phyloP scores from a whole-genome alignment of 35 echinoderm and acorn worm species.

The Ophiothrix spiculata region DNA sequence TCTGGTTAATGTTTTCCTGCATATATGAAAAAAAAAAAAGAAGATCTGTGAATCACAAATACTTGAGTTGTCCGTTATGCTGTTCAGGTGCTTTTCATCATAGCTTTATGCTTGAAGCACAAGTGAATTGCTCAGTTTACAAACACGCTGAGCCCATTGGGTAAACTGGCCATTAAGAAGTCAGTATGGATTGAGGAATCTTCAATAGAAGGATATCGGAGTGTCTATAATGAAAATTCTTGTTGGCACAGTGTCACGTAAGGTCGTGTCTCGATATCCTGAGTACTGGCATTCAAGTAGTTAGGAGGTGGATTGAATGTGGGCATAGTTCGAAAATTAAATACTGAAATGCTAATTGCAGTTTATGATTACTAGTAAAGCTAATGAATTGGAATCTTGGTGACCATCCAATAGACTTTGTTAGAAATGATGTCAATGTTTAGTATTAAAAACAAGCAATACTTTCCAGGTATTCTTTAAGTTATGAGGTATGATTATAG shows the following conservation, averaged over 20 bases:
- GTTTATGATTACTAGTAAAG: no score
- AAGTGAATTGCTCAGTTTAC: conserved; percentile 9
- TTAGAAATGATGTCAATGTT: no score
- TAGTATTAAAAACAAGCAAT: no score
- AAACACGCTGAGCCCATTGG: not conserved
- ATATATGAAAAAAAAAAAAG: not conserved
- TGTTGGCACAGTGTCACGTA: not conserved
- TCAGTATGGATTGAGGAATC: not conserved
- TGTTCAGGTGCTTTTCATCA: not conserved
- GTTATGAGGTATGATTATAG: no score
- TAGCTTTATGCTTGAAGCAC: not conserved
- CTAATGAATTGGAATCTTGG: no score
- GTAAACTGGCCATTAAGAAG: conserved; percentile 15
- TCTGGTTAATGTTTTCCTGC: not conserved
- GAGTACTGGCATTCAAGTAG: no score
- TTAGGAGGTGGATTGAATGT: no score
- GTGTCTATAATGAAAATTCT: conserved; percentile 12
- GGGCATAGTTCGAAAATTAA: no score
- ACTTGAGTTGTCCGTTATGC: not conserved
- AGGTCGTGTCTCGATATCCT: not conserved
- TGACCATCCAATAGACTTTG: no score
- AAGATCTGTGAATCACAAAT: not conserved
- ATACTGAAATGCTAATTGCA: no score
- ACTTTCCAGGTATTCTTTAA: no score
- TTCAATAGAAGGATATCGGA: not conserved